These are phyloP conservation scores for Drosophila nigricruria DNA, from an alignment of 2,888 invertebrate species.

Conservation along the genomic window DNA sequence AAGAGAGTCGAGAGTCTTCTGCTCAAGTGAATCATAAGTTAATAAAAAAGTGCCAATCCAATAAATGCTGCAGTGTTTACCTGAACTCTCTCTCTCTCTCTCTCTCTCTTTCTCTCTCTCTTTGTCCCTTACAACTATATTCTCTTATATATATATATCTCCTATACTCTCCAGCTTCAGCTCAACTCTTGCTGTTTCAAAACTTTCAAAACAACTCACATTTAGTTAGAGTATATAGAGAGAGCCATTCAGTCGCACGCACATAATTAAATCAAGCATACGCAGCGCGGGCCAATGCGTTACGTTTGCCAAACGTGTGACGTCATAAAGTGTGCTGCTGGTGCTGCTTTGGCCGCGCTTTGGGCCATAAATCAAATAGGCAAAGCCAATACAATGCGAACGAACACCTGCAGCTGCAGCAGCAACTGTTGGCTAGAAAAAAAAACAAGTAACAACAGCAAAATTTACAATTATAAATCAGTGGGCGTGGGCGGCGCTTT, in stretches of 20 bases:
- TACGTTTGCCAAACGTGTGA: constrained; percentile 51
- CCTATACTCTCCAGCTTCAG: too few relatives aligned
- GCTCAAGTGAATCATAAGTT: too few relatives aligned
- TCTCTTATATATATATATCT: too few relatives aligned
- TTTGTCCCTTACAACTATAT: too few relatives aligned
- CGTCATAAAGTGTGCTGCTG: constrained; percentile 54
- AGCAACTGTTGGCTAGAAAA: constrained; percentile 11
- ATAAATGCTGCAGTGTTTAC: too few relatives aligned
- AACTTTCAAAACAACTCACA: not conserved
- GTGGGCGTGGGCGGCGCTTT: constrained; percentile 14
- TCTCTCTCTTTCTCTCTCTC: too few relatives aligned
- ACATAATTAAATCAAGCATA: constrained; percentile 61
- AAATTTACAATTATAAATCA: constrained; percentile 40
- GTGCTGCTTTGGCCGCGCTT: constrained; percentile 34
- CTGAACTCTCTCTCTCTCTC: too few relatives aligned
- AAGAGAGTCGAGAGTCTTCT: too few relatives aligned
- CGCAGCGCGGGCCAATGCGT: constrained; percentile 30
- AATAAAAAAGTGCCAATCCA: too few relatives aligned
- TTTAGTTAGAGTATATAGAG: constrained; percentile 4
- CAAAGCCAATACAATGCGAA: constrained; percentile 41
- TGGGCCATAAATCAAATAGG: constrained; percentile 61
- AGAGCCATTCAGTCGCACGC: constrained; percentile 22
- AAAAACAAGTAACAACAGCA: not conserved
- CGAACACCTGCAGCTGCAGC: constrained; percentile 55
- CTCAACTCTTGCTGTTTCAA: too few relatives aligned